A percentile compares a stretch with the other conserved stretches of the same genome.
Conservation (phyloP, 92 coral and sea anemone genomes). For the Phenganax subtilis region DNA sequence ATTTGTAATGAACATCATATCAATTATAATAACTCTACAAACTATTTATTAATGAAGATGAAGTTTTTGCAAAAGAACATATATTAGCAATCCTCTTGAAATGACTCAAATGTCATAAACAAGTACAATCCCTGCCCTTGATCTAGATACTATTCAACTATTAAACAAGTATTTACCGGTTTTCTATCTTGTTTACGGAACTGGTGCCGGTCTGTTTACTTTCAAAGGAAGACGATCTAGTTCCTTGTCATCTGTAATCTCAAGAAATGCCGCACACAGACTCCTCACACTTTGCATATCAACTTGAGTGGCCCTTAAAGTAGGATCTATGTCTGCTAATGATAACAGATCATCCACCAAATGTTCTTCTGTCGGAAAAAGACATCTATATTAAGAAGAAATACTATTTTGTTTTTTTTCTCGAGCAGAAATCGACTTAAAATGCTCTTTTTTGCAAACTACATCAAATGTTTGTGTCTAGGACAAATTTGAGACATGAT, state of each 20-base stretch:
- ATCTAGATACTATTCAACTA: no score
- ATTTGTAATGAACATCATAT: no score
- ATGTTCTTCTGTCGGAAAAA: constrained; percentile 70
- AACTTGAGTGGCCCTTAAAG: constrained; percentile 69
- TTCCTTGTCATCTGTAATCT: constrained; percentile 46
- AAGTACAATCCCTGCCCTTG: no score
- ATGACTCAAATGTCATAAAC: no score
- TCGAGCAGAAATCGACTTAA: no score
- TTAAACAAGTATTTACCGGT: no score
- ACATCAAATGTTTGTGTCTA: neutral
- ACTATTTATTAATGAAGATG: no score
- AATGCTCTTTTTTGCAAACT: no score
- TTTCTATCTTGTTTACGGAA: neutral
- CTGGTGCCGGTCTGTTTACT: constrained; percentile 66
- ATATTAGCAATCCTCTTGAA: no score
- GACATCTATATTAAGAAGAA: constrained; percentile 44
- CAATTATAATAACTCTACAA: no score
- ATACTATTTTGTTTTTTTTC: no score
- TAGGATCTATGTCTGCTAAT: constrained; percentile 65
- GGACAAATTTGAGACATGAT: neutral
- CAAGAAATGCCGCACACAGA: constrained; percentile 65
- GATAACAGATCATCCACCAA: constrained; percentile 59
- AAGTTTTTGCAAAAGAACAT: no score
- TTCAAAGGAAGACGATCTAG: constrained; percentile 62
- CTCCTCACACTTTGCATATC: constrained; percentile 63